These are phyloP conservation scores for Hydractinia echinata DNA, from an alignment of 30 jellyfish, hydroid and myxozoan species.

Conservation along the genomic window DNA sequence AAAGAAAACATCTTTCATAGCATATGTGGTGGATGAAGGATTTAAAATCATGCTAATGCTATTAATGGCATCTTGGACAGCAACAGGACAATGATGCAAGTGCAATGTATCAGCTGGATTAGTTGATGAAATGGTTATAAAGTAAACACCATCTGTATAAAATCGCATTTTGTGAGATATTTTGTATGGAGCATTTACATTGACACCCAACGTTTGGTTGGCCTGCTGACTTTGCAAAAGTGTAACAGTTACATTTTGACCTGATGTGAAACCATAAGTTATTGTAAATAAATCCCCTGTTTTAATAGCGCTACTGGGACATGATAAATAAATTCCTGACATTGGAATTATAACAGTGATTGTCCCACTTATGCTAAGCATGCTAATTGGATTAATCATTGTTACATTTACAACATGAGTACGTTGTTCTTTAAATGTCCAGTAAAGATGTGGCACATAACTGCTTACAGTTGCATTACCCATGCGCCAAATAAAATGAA, in stretches of 20 bases:
- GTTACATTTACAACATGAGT: not conserved
- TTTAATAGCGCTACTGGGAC: constrained; percentile 3
- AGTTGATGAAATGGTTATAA: not conserved
- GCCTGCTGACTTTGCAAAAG: not conserved
- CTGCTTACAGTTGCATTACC: not conserved
- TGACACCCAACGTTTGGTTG: not conserved
- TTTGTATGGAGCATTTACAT: not conserved
- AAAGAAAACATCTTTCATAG: not conserved
- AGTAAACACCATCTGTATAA: not conserved
- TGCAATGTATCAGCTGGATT: not conserved
- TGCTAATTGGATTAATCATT: constrained; percentile 5
- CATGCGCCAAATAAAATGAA: not conserved
- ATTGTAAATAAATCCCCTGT: not conserved
- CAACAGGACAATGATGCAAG: not conserved
- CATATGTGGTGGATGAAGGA: not conserved
- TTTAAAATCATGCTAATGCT: constrained; percentile 1
- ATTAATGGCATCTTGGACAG: not conserved
- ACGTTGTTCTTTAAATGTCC: no score
- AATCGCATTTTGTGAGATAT: not conserved
- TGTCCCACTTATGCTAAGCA: not conserved
- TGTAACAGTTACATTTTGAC: constrained; percentile 12
- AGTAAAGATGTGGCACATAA: no score
- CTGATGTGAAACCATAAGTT: not conserved
- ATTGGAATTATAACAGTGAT: constrained; percentile 8
- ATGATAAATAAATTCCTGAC: not conserved